phyloP scores from a whole-genome alignment of 2,888 invertebrate genomes.

The Palloptera scutellata region DNA sequence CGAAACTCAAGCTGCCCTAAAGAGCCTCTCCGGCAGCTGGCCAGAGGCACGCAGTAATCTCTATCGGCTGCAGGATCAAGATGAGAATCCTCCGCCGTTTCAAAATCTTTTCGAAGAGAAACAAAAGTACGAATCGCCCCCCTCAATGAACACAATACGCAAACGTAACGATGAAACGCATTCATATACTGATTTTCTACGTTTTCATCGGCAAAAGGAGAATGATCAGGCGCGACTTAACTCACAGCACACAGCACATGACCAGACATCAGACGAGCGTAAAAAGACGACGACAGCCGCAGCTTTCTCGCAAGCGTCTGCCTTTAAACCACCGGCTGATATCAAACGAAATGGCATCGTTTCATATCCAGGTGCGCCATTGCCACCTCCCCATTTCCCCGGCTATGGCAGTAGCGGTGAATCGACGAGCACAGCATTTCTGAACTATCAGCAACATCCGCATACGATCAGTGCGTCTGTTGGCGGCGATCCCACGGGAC shows the following conservation, averaged over 20 bases:
- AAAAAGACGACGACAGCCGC: constrained; percentile 46
- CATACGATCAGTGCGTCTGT: neutral
- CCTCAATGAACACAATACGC: neutral
- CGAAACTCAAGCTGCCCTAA: constrained; percentile 87
- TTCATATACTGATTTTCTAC: constrained; percentile 64
- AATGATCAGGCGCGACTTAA: constrained; percentile 63
- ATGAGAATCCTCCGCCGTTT: constrained; percentile 80
- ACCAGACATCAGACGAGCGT: constrained; percentile 35
- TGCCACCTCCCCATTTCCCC: constrained; percentile 33
- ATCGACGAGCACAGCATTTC: constrained; percentile 42
- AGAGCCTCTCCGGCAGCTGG: constrained; percentile 88
- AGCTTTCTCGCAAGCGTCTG: constrained; percentile 79
- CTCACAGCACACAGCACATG: constrained; percentile 47
- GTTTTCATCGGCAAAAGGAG: constrained; percentile 64
- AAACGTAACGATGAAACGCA: constrained; percentile 28
- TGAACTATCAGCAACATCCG: constrained; percentile 48
- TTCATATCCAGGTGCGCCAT: constrained; percentile 45
- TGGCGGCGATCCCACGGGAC: constrained; percentile 5
- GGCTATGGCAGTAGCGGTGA: constrained; percentile 31
- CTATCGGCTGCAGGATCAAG: constrained; percentile 74
- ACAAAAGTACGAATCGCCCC: constrained; percentile 65
- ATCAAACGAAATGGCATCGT: constrained; percentile 67
- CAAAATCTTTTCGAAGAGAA: constrained; percentile 87
- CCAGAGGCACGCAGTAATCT: constrained; percentile 73
- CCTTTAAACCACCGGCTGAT: constrained; percentile 80